These are phyloP conservation scores for Pycnonotus jocosus DNA, from an alignment of 2,113 vertebrate species.

Conservation along the genomic window DNA sequence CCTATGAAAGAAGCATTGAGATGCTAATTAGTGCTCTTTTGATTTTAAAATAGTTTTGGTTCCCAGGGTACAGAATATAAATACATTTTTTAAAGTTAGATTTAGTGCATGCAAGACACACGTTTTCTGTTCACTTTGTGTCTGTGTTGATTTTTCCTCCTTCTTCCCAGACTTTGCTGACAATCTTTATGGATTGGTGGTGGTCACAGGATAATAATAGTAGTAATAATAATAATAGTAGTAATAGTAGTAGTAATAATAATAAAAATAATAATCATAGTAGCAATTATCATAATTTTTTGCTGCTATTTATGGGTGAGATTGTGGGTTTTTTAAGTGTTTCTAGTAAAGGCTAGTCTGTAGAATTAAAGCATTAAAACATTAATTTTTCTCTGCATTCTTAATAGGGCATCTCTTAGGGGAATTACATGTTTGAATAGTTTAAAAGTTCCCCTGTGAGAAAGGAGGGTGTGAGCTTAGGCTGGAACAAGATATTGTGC, in stretches of 20 bases:
- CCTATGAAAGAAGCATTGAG: neutral
- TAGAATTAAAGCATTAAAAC: neutral
- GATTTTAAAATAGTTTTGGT: neutral
- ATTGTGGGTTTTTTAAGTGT: neutral
- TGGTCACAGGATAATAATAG: neutral
- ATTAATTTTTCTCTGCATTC: neutral
- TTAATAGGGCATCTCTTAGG: constrained; percentile 1
- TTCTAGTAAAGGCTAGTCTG: neutral
- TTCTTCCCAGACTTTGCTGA: neutral
- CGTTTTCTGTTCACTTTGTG: neutral
- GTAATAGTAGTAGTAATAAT: neutral
- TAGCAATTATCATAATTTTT: neutral
- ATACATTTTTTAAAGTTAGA: neutral
- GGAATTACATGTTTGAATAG: neutral
- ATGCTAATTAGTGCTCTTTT: neutral
- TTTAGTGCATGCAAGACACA: rapidly evolving
- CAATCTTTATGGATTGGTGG: neutral
- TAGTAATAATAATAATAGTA: neutral
- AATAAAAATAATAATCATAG: neutral
- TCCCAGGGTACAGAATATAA: neutral
- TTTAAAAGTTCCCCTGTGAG: neutral
- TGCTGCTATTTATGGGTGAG: neutral
- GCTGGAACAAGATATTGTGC: neutral
- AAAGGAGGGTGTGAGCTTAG: neutral
- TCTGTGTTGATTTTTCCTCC: neutral